phyloP scores from a whole-genome alignment of 2,797 vertebrate species.

The Scleropages formosus region DNA sequence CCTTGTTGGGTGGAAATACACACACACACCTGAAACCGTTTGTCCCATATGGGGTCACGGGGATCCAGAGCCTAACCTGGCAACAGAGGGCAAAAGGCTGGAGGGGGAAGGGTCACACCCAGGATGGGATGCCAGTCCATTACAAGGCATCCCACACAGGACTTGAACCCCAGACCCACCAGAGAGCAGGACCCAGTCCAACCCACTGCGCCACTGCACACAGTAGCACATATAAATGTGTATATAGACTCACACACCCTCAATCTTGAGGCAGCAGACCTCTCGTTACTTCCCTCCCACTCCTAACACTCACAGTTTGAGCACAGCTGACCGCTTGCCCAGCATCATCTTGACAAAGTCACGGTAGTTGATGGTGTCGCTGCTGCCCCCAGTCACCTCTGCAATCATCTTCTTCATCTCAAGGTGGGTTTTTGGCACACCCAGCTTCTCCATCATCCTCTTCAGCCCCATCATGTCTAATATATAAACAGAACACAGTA shows the following conservation, averaged over 20 bases:
- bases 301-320: constrained; percentile 86
- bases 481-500: not conserved
- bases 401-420: constrained; percentile 97
- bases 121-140: too few species aligned
- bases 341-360: constrained; percentile 98
- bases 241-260: not conserved
- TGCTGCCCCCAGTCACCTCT: constrained; percentile 86
- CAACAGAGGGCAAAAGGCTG: too few species aligned
- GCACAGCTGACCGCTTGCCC: constrained; percentile 90
- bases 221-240: too few species aligned
- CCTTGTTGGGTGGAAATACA: too few species aligned
- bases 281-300: not conserved
- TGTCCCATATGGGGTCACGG: too few species aligned
- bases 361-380: constrained; percentile 90
- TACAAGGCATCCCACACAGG: too few species aligned
- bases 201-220: too few species aligned
- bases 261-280: not conserved
- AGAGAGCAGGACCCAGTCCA: too few species aligned
- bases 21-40: too few species aligned
- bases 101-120: too few species aligned
- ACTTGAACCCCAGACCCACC: too few species aligned
- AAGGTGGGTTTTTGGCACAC: constrained; percentile 91
- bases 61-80: too few species aligned
- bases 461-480: constrained; percentile 95
- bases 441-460: constrained; percentile 98